These are phyloP conservation scores for Cygnus atratus DNA, from an alignment of 2,113 vertebrate species.

Conservation along the genomic window DNA sequence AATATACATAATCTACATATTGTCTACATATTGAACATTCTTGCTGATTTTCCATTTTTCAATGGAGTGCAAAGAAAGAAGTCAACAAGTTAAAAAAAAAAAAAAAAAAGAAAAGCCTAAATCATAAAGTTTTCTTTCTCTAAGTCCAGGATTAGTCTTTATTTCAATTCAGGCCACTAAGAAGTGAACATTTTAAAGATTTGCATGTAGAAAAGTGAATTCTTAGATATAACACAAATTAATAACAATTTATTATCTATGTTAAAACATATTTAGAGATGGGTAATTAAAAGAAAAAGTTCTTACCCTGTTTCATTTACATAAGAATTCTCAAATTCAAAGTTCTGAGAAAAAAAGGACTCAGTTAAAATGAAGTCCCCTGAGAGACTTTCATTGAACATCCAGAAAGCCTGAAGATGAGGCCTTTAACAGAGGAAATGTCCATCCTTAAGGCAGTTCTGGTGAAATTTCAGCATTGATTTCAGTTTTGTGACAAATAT, in stretches of 20 bases:
- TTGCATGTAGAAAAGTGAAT: background rate
- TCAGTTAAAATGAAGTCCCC: background rate
- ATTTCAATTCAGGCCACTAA: background rate
- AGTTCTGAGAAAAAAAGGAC: background rate
- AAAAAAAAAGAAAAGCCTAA: background rate
- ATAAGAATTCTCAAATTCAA: background rate
- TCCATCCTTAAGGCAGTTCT: background rate
- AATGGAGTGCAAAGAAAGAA: background rate
- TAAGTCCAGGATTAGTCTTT: background rate
- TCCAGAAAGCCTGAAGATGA: background rate
- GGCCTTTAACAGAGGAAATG: background rate
- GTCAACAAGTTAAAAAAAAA: background rate
- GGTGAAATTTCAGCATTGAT: background rate
- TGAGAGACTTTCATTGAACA: background rate
- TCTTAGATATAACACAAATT: background rate
- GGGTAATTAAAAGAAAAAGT: background rate
- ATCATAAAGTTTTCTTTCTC: background rate
- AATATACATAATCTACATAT: background rate
- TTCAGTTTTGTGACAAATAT: background rate
- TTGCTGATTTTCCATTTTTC: background rate
- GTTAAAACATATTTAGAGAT: background rate
- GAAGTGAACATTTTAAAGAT: background rate
- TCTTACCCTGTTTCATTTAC: background rate
- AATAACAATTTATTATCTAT: background rate
- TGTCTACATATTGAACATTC: background rate